Percentiles rank a stretch among this genome's conserved stretches.
phyloP scores from a whole-genome alignment of 1,140 invertebrate species.

The Drosophila varians region DNA sequence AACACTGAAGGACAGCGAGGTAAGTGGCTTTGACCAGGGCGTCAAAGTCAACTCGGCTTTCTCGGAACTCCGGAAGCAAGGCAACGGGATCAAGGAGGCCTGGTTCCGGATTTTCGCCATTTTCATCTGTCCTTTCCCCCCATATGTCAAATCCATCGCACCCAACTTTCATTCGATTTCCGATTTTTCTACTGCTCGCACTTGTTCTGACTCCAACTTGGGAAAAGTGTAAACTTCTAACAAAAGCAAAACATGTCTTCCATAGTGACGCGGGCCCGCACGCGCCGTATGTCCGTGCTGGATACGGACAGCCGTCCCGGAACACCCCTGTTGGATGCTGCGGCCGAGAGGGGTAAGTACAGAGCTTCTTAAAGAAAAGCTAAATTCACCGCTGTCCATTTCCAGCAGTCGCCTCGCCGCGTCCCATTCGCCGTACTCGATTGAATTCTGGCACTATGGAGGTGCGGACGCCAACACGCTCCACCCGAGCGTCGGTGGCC shows the following conservation, averaged over 20 bases:
- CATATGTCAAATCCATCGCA: not conserved
- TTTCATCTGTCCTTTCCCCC: not conserved
- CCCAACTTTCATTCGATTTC: not conserved
- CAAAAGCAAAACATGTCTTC: not conserved
- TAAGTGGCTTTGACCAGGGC: slow-evolving; percentile 8
- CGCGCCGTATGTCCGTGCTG: slow-evolving; percentile 52
- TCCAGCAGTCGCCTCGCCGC: slow-evolving; percentile 51
- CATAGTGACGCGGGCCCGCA: slow-evolving; percentile 66
- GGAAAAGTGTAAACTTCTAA: too few species aligned
- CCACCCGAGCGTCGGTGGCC: slow-evolving; percentile 47
- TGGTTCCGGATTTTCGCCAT: slow-evolving; percentile 2
- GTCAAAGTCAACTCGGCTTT: not conserved
- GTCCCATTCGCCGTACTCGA: slow-evolving; percentile 49
- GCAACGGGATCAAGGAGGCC: slow-evolving; percentile 2
- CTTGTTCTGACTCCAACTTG: too few species aligned
- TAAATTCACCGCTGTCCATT: not conserved
- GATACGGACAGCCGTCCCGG: slow-evolving; percentile 60
- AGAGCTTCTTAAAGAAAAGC: not conserved
- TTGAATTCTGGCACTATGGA: slow-evolving; percentile 58
- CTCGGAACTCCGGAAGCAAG: not conserved
- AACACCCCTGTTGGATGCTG: slow-evolving; percentile 55
- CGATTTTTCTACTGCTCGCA: too few species aligned
- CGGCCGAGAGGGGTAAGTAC: slow-evolving; percentile 51
- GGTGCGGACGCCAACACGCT: slow-evolving; percentile 49
- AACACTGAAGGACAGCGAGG: slow-evolving; percentile 33